Evolutionary conservation across 1,140 invertebrate species (phyloP).

Genomic region (Ridgeia piscesae): DNA sequence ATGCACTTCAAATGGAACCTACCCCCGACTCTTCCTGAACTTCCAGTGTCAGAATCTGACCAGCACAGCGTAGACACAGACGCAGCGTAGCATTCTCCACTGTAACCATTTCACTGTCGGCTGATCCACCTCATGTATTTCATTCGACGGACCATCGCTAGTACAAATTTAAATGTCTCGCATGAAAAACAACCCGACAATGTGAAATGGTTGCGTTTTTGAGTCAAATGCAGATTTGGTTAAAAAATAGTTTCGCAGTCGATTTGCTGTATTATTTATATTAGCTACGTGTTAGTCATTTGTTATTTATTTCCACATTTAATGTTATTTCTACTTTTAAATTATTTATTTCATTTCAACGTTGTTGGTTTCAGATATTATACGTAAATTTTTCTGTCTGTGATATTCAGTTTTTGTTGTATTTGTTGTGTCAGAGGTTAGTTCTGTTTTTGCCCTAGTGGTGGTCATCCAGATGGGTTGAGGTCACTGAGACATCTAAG

Average conservation of each 20-base stretch:
- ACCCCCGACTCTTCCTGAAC: neutral
- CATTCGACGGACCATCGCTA: neutral
- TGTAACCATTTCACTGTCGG: neutral
- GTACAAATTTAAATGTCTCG: neutral
- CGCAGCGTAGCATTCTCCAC: neutral
- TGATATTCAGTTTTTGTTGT: neutral
- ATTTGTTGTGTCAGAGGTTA: neutral
- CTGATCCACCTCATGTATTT: neutral
- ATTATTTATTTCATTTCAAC: neutral
- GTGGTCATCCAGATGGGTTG: neutral
- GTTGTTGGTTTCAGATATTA: neutral
- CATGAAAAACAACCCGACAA: neutral
- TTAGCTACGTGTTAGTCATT: neutral
- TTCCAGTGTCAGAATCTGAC: neutral
- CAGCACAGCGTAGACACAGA: neutral
- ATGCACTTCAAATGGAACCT: conserved; percentile 47
- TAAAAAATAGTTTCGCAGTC: neutral
- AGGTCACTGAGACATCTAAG: neutral
- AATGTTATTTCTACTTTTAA: neutral
- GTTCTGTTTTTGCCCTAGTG: neutral
- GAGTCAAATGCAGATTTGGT: neutral
- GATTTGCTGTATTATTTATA: neutral
- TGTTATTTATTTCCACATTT: neutral
- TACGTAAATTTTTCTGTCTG: neutral
- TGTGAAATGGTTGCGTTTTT: neutral